A percentile compares a stretch with the other conserved stretches of the same genome.
These are phyloP conservation scores for Drymonia ruficornis DNA, from an alignment of 2,888 invertebrate species.

Conservation along the genomic window DNA sequence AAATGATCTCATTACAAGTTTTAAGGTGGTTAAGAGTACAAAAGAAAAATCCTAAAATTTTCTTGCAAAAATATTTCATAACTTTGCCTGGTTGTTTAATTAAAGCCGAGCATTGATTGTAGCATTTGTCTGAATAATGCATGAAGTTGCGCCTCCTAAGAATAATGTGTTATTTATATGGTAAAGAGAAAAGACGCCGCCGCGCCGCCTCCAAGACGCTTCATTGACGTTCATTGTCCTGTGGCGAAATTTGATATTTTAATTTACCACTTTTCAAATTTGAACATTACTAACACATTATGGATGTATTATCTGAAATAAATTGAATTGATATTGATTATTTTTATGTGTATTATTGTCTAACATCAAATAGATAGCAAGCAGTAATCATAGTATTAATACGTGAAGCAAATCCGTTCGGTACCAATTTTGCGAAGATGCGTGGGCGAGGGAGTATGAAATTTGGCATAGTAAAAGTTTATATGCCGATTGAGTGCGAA, in stretches of 20 bases:
- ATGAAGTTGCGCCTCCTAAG: constrained; percentile 33
- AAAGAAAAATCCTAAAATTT: not conserved
- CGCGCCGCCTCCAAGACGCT: constrained; percentile 17
- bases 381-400: too few relatives aligned
- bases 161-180: constrained; percentile 46
- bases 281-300: constrained; percentile 12
- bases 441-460: too few relatives aligned
- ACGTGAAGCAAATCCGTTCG: too few relatives aligned
- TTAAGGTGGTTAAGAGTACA: too few relatives aligned
- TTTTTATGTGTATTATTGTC: too few relatives aligned
- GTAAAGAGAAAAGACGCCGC: constrained; percentile 31
- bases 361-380: too few relatives aligned
- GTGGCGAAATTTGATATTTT: constrained; percentile 25
- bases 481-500: too few relatives aligned
- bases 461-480: too few relatives aligned
- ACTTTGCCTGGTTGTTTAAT: constrained; percentile 45
- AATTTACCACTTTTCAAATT: constrained; percentile 21
- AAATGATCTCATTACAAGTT: too few relatives aligned
- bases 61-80: constrained; percentile 24
- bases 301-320: too few relatives aligned
- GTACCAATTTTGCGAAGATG: too few relatives aligned
- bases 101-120: constrained; percentile 43
- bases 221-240: constrained; percentile 18
- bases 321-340: too few relatives aligned
- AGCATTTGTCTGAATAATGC: constrained; percentile 46